A percentile compares a stretch with the other conserved stretches of the same genome.
Evolutionary conservation across 2,888 invertebrate species (phyloP).

Genomic region (Lacanobia wlatinum): DNA sequence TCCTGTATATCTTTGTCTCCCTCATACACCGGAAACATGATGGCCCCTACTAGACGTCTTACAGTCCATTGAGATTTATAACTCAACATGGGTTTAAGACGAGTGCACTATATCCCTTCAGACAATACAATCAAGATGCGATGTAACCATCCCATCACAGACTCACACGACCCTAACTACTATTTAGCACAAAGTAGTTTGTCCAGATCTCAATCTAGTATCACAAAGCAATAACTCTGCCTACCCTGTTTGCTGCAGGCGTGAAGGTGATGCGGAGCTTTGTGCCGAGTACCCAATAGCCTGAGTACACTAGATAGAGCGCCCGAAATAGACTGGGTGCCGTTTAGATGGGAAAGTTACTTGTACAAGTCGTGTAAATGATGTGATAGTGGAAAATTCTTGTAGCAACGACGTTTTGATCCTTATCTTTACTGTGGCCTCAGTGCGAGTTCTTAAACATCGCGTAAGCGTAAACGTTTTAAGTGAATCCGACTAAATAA

Average conservation of each 20-base stretch:
- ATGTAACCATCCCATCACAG: not conserved
- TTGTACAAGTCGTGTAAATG: slow-evolving; percentile 1
- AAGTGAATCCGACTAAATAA: too few species aligned
- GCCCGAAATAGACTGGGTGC: slow-evolving; percentile 37
- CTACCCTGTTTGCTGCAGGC: slow-evolving; percentile 15
- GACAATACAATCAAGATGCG: not conserved
- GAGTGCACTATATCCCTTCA: too few species aligned
- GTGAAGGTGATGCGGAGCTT: slow-evolving; percentile 43
- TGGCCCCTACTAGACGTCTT: too few species aligned
- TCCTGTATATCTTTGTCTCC: too few species aligned
- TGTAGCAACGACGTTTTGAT: too few species aligned
- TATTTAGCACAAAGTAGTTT: not conserved
- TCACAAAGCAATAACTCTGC: slow-evolving; percentile 40
- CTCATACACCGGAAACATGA: too few species aligned
- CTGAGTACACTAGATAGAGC: slow-evolving; percentile 41
- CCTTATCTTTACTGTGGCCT: too few species aligned
- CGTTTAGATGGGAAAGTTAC: slow-evolving; percentile 28
- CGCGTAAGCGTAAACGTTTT: too few species aligned
- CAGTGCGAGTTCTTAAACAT: too few species aligned
- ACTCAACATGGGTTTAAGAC: too few species aligned
- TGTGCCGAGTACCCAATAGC: slow-evolving; percentile 29
- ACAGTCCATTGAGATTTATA: too few species aligned
- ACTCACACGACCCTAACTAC: not conserved
- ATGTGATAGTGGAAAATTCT: not conserved
- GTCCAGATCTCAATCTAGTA: slow-evolving; percentile 20